Evolutionary conservation across 2,888 invertebrate genomes (phyloP), one percentile per base, ranked within the genome.

Genomic region (Stomorhina lunata): DNA sequence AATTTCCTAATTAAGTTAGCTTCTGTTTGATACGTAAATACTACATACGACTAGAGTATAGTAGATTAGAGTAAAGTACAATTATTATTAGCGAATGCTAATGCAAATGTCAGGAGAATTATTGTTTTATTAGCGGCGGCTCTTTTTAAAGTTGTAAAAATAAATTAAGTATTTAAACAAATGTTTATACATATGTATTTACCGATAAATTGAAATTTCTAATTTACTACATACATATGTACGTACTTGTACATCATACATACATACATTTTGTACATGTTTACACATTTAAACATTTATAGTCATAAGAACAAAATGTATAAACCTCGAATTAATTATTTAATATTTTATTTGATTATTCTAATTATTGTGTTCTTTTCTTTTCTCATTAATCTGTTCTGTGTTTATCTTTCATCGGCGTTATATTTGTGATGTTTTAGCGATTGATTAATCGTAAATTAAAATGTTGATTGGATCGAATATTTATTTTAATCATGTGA

Each of bases 1-100:
- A 76, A 84, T 85, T 81, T 82, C 84, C 86, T 87, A 89, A 89
- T 89, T 89, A 89, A 85, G 83, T 85, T 85, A 84, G 85, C 85
- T 85, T 85, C 85, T 81, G 85, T 85, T 84, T 80, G 29, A 65
- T 66, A 71, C 48, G 40, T 66, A 37, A 25, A 34, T 40, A 63
- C 27, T 34, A 53, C 2, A 43, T 17, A 50, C 37, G n/a, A 4
- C 43, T n/a, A 12, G 17, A 10, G 34, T 9, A 27, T 1, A 48
- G 17, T 15, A 48, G 48, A 29, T 22, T 10, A 40, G 17, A 27
- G 32, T 40, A 40, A 32, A 43, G n/a, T 27, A 57, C n/a, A 40
- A 73, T 25, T 29, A 80, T 76, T 81, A 65, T 73, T 75, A 72
- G 66, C 80, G 27, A 75, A 75, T 37, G 80, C 53, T 48, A 75